Conservation (phyloP, 2,797 vertebrate genomes). For the Valencia hispanica region DNA sequence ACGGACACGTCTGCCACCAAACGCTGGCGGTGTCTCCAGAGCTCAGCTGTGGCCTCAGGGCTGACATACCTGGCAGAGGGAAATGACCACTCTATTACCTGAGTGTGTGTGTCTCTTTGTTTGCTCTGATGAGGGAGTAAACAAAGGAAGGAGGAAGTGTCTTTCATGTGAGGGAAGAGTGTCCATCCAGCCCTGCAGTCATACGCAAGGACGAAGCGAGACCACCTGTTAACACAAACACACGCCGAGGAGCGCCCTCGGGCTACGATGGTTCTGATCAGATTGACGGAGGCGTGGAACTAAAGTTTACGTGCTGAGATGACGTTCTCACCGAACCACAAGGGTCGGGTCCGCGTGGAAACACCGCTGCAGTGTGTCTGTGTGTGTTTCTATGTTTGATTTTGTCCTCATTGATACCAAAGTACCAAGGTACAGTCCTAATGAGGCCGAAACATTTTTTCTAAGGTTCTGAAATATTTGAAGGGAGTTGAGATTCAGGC, state of each 20-base stretch:
- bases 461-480: no score
- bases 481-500: no score
- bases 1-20: conserved; percentile 11
- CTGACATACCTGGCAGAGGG: conserved; percentile 61
- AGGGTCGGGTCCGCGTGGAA: conserved; percentile 32
- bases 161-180: conserved; percentile 66
- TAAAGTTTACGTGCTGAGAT: conserved; percentile 52
- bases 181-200: conserved; percentile 61
- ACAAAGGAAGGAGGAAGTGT: conserved; percentile 70
- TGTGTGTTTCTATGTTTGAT: no score
- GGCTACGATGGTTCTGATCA: conserved; percentile 40
- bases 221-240: conserved; percentile 19
- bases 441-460: no score
- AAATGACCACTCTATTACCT: conserved; percentile 45
- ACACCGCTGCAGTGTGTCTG: conserved; percentile 14
- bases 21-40: conserved; percentile 16
- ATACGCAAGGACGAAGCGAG: not conserved
- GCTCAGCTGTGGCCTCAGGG: conserved; percentile 44
- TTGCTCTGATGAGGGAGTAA: conserved; percentile 63
- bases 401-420: not conserved
- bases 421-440: not conserved
- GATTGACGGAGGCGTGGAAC: conserved; percentile 26
- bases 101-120: conserved; percentile 51
- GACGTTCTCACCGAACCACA: conserved; percentile 44
- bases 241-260: conserved; percentile 23